Base-by-base conservation (phyloP, 1,140 invertebrate species). In the Radopholus similis region DNA sequence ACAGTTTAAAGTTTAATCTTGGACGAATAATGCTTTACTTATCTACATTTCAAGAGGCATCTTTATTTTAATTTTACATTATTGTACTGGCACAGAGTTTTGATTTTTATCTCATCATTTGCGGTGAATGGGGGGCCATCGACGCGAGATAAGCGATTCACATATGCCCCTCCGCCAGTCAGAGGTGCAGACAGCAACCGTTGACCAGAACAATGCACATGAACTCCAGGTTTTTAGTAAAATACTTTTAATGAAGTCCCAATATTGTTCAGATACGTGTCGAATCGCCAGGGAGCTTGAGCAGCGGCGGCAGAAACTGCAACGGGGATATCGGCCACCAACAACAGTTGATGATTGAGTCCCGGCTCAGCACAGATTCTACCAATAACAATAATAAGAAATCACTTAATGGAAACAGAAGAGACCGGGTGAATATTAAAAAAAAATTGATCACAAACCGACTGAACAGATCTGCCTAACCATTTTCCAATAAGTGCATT, bases 151-250 rank as follows among this genome's bases (percentile, higher is more conserved):
- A 68, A 73, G 71, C 30, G 72, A 74, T 38, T 72, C 68, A 32
- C 67, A 71, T 23, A 75, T 74, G 72, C 72, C 72, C 11, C 42
- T 74, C 44, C 47, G 73, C 37, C 72, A 74, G 35, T 68, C 73
- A 13, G 72, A 75, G 44, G 56, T 73, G 53, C 72, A 75, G 42
- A 23, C 56, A n/a, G 34, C 32, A 15, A 59, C 53, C 42, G 30
- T 55, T 30, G 38, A 47, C 18, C n/a, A n/a, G n/a, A n/a, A n/a
- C n/a, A n/a, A 66, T 68, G 34, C 44, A 38, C 63, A 67, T 5
- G 66, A 64, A 40, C 34, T 56, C 28, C 30, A 54, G 34, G 63
- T 51, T 28, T 32, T n/a, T 15, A 8, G 44, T 1, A 49, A 49
- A 21, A 49, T 49, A 1, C 26, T 49, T 49, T 9, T 9, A 8